A percentile compares a stretch with the other conserved stretches of the same genome.
These are phyloP conservation scores for Pyrrhura leucotis DNA, from an alignment of 2,797 vertebrate genomes.

Conservation along the genomic window DNA sequence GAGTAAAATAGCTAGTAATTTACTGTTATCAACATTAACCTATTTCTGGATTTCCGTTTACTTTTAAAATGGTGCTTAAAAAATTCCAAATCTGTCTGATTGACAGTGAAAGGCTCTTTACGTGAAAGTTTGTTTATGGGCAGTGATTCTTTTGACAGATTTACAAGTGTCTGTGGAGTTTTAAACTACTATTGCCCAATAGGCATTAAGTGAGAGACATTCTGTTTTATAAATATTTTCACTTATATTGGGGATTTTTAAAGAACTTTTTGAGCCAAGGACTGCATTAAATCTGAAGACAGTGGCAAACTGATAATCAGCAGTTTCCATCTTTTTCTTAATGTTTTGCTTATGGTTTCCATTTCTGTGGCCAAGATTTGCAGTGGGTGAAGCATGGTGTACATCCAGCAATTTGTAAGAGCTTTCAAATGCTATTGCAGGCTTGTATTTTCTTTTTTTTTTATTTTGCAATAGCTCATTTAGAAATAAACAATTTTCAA, in stretches of 20 bases:
- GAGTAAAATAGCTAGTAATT: conserved; percentile 61
- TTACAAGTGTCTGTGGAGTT: conserved; percentile 81
- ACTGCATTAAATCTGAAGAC: conserved; percentile 80
- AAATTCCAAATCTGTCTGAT: conserved; percentile 64
- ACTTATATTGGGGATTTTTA: conserved; percentile 76
- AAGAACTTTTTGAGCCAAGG: conserved; percentile 73
- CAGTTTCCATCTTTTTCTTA: conserved; percentile 61
- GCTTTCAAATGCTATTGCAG: conserved; percentile 56
- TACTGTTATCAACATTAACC: conserved; percentile 65
- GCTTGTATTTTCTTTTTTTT: neutral
- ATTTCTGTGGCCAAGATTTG: conserved; percentile 64
- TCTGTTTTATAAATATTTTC: conserved; percentile 82
- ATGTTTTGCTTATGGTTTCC: conserved; percentile 60
- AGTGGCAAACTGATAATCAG: conserved; percentile 76
- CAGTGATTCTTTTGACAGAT: conserved; percentile 76
- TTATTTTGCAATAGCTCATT: conserved; percentile 2
- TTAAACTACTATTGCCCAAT: conserved; percentile 80
- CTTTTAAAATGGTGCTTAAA: conserved; percentile 71
- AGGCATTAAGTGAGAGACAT: conserved; percentile 77
- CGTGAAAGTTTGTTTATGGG: conserved; percentile 77
- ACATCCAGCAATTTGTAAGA: conserved; percentile 24
- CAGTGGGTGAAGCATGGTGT: conserved; percentile 47
- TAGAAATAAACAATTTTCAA: conserved; percentile 47
- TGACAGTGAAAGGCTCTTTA: conserved; percentile 75
- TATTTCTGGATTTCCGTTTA: conserved; percentile 71